Base-by-base conservation (phyloP, 2,888 invertebrate species). In the Scaeva pyrastri region DNA sequence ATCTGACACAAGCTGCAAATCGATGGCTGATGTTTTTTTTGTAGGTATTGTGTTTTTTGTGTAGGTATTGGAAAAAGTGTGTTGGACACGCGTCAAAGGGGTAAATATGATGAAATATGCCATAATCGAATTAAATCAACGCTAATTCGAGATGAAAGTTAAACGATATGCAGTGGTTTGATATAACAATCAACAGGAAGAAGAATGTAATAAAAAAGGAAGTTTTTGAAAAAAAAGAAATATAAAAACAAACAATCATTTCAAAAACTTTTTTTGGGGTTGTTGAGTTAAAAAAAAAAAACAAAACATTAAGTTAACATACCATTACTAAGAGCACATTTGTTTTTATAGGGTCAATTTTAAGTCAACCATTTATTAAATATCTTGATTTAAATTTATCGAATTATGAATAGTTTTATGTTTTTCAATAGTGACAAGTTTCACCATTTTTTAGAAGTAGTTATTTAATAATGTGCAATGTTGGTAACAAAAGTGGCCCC, bases 61-160 rank as follows among this genome's bases (percentile, higher is more conserved):
- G 0, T 43, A 70, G 45, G 64, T n/a, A n/a, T n/a, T 7, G 45
- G 26, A 45, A 48, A 62, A 71, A 73, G 86, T 55, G 74, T 52
- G 82, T 74, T 60, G 52, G 77, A 78, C 86, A 86, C 86, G 82
- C 86, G 81, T 78, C 86, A 86, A 86, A 86, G 77, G 86, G 86
- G 64, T 86, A 86, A 86, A 77, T 71, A 72, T 39, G 39, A 86
- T 86, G 81, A 81, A 77, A 64, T 82, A 64, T 86, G 12, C 39
- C 58, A 43, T 82, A 82, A 82, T 86, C 82, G 71, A 81, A 82
- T 82, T 71, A 82, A 82, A 86, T 82, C 86, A 82, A 86, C 82
- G 78, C 82, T 77, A 71, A 86, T 86, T 68, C n/a, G 55, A 43
- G n/a, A 60, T 36, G 36, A 71, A 56, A 43, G 62, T 1, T 5